phyloP scores from a whole-genome alignment of 1,140 invertebrate species.

The Notospermus geniculatus region DNA sequence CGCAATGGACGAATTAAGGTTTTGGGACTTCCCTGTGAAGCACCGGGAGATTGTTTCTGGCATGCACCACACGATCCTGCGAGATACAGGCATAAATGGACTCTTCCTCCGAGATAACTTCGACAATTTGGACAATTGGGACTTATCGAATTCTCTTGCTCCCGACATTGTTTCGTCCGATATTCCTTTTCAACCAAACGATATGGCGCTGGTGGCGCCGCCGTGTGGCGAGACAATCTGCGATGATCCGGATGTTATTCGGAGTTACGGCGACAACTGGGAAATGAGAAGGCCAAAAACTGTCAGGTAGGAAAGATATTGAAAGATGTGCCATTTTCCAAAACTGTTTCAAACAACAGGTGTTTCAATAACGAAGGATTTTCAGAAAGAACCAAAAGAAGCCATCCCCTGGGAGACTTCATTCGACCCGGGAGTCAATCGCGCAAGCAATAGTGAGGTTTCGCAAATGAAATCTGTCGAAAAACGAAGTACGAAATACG shows the following conservation, averaged over 20 bases:
- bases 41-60: conserved; percentile 17
- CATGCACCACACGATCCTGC: conserved; percentile 1
- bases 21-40: conserved; percentile 15
- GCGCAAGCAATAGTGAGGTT: no score
- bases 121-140: conserved; percentile 24
- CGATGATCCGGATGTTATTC: conserved; percentile 40
- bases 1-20: conserved; percentile 13
- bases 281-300: conserved; percentile 25
- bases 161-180: conserved; percentile 17
- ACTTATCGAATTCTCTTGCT: background rate
- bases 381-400: no score
- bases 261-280: conserved; percentile 25
- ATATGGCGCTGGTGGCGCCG: conserved; percentile 27
- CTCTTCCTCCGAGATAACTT: conserved; percentile 29
- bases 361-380: no score
- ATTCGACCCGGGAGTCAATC: no score
- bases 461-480: no score
- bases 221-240: conserved; percentile 42
- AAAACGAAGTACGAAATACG: no score
- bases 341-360: no score
- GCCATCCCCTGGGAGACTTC: no score
- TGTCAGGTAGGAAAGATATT: background rate
- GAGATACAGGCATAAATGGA: background rate
- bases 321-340: no score
- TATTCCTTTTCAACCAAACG: conserved; percentile 12